A percentile compares a stretch with the other conserved stretches of the same genome.
Evolutionary conservation across 1,140 invertebrate genomes (phyloP).

Genomic region (Drosophila truncata): DNA sequence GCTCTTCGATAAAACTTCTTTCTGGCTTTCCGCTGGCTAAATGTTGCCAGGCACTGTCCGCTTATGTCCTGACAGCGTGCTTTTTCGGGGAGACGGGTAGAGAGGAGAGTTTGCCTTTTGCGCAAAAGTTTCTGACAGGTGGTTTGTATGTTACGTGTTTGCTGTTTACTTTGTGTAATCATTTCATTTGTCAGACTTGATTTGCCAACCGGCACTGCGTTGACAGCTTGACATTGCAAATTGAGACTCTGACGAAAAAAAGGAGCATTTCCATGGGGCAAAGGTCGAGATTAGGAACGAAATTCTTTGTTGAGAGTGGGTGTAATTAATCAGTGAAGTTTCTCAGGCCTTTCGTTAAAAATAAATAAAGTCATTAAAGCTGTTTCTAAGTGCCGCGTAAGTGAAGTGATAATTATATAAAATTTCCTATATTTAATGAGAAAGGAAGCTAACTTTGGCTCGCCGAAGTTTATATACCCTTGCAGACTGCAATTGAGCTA

Average conservation of each 20-base stretch:
- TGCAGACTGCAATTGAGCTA: too few relatives aligned
- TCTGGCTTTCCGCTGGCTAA: constrained; percentile 73
- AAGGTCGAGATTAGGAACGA: neutral
- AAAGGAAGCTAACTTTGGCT: too few relatives aligned
- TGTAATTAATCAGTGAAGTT: neutral
- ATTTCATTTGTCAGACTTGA: constrained; percentile 83
- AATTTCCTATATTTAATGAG: neutral
- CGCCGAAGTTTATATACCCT: too few relatives aligned
- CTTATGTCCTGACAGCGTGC: neutral
- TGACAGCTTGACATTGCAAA: constrained; percentile 66
- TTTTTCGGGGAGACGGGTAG: neutral
- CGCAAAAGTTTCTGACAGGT: constrained; percentile 72
- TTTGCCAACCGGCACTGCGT: constrained; percentile 59
- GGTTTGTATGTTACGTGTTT: constrained; percentile 70
- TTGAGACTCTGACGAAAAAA: constrained; percentile 29
- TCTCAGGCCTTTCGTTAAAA: neutral
- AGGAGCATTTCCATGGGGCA: neutral
- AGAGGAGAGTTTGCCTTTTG: constrained; percentile 34
- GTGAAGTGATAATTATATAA: fast-evolving
- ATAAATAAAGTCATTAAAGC: neutral
- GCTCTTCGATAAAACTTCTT: constrained; percentile 73
- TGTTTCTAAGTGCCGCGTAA: neutral
- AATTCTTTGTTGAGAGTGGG: neutral
- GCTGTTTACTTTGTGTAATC: constrained; percentile 83
- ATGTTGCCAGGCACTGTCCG: constrained; percentile 51